Evolutionary conservation across 2,113 vertebrate species (phyloP).

Genomic region (Semicossyphus pulcher): DNA sequence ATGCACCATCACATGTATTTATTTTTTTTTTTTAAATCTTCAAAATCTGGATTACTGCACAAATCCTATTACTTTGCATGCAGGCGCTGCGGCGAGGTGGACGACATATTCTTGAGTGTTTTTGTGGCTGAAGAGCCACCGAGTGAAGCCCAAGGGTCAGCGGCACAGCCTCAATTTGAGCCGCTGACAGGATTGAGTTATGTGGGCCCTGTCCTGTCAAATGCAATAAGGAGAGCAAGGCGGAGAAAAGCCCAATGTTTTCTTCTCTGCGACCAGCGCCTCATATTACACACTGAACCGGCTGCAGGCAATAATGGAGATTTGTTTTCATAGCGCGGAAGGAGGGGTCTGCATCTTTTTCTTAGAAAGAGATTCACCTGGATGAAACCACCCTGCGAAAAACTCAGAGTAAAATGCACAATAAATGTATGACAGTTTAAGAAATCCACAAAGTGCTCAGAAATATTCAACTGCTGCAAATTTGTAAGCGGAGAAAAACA

Average conservation of each 20-base stretch:
- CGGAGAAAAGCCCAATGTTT: conserved; percentile 55
- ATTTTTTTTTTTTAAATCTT: background rate
- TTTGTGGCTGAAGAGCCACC: conserved; percentile 26
- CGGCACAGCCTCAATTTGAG: conserved; percentile 63
- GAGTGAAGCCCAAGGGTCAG: conserved; percentile 63
- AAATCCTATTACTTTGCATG: background rate
- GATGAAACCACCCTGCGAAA: conserved; percentile 10
- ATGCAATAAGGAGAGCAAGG: conserved; percentile 72
- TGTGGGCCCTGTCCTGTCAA: conserved; percentile 79
- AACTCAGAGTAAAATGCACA: background rate
- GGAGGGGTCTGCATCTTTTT: conserved; percentile 30
- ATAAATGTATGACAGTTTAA: background rate
- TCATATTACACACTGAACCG: conserved; percentile 53
- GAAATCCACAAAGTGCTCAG: background rate
- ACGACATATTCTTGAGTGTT: conserved; percentile 27
- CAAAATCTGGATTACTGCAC: conserved; percentile 38
- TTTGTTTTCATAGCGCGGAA: conserved; percentile 49
- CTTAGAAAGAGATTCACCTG: conserved; percentile 9
- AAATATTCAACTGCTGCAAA: conserved; percentile 31
- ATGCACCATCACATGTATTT: conserved; percentile 19
- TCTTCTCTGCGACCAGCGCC: conserved; percentile 29
- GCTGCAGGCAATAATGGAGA: conserved; percentile 49
- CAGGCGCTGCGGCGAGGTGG: background rate
- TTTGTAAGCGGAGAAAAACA: conserved; percentile 24
- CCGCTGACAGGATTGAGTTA: conserved; percentile 77